Percentiles rank a stretch among this genome's conserved stretches.
phyloP scores from a whole-genome alignment of 2,113 vertebrate genomes.

The Hemibagrus wyckioides region DNA sequence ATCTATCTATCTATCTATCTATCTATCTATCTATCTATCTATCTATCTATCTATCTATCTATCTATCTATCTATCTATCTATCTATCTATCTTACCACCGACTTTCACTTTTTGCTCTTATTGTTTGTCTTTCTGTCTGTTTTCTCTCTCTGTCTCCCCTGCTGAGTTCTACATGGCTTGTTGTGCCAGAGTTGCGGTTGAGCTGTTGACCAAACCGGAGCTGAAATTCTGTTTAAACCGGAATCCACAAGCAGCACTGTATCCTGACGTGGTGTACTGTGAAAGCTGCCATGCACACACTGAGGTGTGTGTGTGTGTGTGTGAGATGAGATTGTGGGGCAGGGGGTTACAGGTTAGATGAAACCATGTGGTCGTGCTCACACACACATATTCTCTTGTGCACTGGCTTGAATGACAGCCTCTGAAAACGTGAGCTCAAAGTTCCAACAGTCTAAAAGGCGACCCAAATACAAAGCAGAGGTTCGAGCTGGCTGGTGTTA shows the following conservation, averaged over 20 bases:
- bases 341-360: slow-evolving; percentile 64
- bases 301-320: slow-evolving; percentile 57
- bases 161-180: slow-evolving; percentile 57
- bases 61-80: slow-evolving; percentile 12
- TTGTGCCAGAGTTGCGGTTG: slow-evolving; percentile 73
- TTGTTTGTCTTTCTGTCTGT: slow-evolving; percentile 3
- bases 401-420: slow-evolving; percentile 69
- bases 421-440: slow-evolving; percentile 39
- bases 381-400: slow-evolving; percentile 50
- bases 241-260: slow-evolving; percentile 77
- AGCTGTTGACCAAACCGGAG: slow-evolving; percentile 73
- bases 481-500: slow-evolving; percentile 63
- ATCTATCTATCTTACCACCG: neutral
- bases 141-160: slow-evolving; percentile 51
- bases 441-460: slow-evolving; percentile 44
- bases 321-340: slow-evolving; percentile 36
- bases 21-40: slow-evolving; percentile 16
- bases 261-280: slow-evolving; percentile 77
- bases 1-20: slow-evolving; percentile 12
- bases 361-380: slow-evolving; percentile 68
- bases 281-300: slow-evolving; percentile 52
- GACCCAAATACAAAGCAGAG: slow-evolving; percentile 56
- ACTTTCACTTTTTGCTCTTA: neutral
- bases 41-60: slow-evolving; percentile 15
- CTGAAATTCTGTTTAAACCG: slow-evolving; percentile 80